Base-by-base conservation (phyloP, 1,140 invertebrate species). In the Drosophila equinoxialis region DNA sequence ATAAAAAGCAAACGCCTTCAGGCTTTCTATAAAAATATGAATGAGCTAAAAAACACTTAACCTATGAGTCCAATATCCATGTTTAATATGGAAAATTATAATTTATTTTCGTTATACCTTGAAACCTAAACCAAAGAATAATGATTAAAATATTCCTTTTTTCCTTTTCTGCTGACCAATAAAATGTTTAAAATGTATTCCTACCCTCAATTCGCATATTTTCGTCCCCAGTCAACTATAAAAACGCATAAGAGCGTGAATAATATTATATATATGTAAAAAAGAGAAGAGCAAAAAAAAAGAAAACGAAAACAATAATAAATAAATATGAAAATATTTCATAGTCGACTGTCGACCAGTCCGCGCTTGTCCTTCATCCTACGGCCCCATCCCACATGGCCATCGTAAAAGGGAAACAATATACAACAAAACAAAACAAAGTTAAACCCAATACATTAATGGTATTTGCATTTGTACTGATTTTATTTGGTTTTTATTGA, bases 401-500 rank as follows among this genome's bases (percentile, higher is more conserved):
- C 64, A 64, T 45, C 30, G 59, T 67, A 57, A 42, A 68, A 81
- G 58, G 59, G 66, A 75, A 77, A 77, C 73, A 89, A 87, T 79
- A 62, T 57, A 79, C 62, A 51, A 64, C 62, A 62, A 87, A 80
- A 87, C 77, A 89, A 89, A 89, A 81, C 84, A 81, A 89, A 89
- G 84, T 89, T 89, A 84, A 90, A 90, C 87, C 86, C 87, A 84
- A 90, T 89, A 84, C 84, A 90, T 91, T 91, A 85, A 89, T 89
- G 89, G 84, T 91, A 91, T 91, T 90, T 91, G 89, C 83, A 91
- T 91, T 90, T 90, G 79, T 90, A 82, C 78, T 80, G 89, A 91
- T 91, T 91, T 91, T 91, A 90, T 91, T 91, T 89, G 77, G 89
- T 89, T 91, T 91, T 91, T 90, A 91, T 91, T 91, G 89, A 91